phyloP scores from a whole-genome alignment of 2,113 vertebrate species.

The Natator depressus region DNA sequence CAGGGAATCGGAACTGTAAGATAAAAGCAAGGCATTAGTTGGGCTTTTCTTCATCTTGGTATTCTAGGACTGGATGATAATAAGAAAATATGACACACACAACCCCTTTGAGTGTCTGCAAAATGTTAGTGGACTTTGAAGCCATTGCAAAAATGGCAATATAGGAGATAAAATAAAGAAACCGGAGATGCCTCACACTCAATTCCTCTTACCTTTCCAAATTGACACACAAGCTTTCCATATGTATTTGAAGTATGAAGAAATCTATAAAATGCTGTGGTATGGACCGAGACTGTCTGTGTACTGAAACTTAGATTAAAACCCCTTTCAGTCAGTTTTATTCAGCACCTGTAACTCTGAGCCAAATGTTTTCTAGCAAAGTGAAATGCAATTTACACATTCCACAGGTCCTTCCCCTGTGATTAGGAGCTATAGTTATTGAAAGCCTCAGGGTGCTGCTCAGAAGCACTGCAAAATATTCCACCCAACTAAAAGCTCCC shows the following conservation, averaged over 20 bases:
- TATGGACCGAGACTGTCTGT: not conserved
- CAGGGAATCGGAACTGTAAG: not conserved
- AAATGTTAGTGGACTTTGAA: conserved; percentile 28
- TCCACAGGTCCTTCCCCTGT: not conserved
- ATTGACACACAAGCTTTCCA: not conserved
- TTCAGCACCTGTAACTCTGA: not conserved
- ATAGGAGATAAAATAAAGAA: conserved; percentile 40
- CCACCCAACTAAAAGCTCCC: not conserved
- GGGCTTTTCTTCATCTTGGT: conserved; percentile 34
- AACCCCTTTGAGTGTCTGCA: conserved; percentile 39
- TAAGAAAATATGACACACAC: not conserved
- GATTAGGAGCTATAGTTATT: not conserved
- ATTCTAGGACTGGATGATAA: conserved; percentile 26
- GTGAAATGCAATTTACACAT: not conserved
- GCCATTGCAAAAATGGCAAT: conserved; percentile 30
- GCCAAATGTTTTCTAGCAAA: not conserved
- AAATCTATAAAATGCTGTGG: conserved; percentile 11
- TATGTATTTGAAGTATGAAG: not conserved
- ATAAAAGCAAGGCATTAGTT: conserved; percentile 6
- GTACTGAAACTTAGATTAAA: not conserved
- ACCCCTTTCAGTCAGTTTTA: not conserved
- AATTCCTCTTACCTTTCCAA: conserved; percentile 41
- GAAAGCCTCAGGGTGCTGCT: not conserved
- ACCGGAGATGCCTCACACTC: conserved; percentile 11
- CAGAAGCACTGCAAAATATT: conserved; percentile 2